A percentile compares a stretch with the other conserved stretches of the same genome.
Evolutionary conservation across 2,888 invertebrate species (phyloP).

Genomic region (Leptogaster cylindrica): DNA sequence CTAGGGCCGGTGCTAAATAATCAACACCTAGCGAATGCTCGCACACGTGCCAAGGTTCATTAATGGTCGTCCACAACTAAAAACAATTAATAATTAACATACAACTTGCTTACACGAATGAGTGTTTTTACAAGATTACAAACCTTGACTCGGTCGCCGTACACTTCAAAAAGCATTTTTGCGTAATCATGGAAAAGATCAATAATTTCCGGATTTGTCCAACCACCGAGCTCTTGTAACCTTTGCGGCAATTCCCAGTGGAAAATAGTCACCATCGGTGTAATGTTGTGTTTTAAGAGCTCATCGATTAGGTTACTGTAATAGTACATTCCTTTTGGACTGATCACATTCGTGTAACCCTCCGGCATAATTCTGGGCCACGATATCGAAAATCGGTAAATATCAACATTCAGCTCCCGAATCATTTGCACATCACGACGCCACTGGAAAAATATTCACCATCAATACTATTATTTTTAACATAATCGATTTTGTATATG

Average conservation of each 20-base stretch:
- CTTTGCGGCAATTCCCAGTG: slow-evolving; percentile 75
- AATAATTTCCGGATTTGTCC: slow-evolving; percentile 71
- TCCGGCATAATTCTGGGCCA: slow-evolving; percentile 79
- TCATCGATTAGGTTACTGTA: slow-evolving; percentile 79
- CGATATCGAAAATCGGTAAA: slow-evolving; percentile 76
- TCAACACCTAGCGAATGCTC: slow-evolving; percentile 64
- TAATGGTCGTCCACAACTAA: slow-evolving; percentile 75
- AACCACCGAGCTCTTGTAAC: slow-evolving; percentile 72
- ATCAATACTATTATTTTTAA: too few species aligned
- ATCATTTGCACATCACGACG: slow-evolving; percentile 70
- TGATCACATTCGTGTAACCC: slow-evolving; percentile 71
- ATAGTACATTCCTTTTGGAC: slow-evolving; percentile 74
- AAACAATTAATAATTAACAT: slow-evolving; percentile 31
- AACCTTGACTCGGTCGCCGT: slow-evolving; percentile 68
- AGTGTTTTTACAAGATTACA: background rate
- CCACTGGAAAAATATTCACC: slow-evolving; percentile 56
- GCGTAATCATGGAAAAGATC: slow-evolving; percentile 72
- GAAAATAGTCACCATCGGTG: slow-evolving; percentile 74
- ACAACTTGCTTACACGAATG: background rate
- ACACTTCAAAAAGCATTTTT: slow-evolving; percentile 67
- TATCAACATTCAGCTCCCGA: slow-evolving; percentile 68
- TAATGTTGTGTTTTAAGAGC: slow-evolving; percentile 69
- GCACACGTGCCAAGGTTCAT: slow-evolving; percentile 70
- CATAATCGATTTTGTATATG: too few species aligned
- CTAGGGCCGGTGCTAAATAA: slow-evolving; percentile 67